A percentile compares a stretch with the other conserved stretches of the same genome.
These are phyloP conservation scores for Rhagoletis pomonella DNA, from an alignment of 1,140 invertebrate genomes.

Conservation along the genomic window DNA sequence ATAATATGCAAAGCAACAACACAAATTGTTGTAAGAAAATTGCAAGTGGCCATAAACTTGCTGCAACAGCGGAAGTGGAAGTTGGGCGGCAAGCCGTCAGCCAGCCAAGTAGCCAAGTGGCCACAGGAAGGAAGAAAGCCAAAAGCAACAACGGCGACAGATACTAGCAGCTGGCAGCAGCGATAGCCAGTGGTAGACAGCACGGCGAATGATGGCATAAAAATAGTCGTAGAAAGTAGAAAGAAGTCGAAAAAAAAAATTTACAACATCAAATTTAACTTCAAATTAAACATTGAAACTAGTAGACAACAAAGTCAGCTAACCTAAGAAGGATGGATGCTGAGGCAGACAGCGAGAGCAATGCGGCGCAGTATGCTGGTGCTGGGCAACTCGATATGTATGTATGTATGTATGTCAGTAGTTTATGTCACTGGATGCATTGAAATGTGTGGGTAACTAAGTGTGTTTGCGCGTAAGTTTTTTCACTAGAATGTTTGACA, in stretches of 20 bases:
- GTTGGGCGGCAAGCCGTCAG: constrained; percentile 20
- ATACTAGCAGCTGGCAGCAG: constrained; percentile 21
- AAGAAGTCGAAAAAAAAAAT: constrained; percentile 13
- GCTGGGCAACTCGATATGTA: background rate
- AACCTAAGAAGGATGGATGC: constrained; percentile 17
- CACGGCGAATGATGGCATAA: constrained; percentile 46
- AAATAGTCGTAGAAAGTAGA: constrained; percentile 41
- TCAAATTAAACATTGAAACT: constrained; percentile 55
- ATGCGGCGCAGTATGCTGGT: background rate
- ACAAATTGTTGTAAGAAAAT: constrained; percentile 53
- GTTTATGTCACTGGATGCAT: too few species aligned
- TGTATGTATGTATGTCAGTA: too few species aligned
- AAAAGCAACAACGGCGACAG: constrained; percentile 44
- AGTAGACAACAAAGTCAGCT: constrained; percentile 46
- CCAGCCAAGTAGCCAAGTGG: background rate
- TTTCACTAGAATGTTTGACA: constrained; percentile 29
- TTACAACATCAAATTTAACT: constrained; percentile 55
- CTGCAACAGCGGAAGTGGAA: constrained; percentile 39
- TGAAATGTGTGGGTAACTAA: too few species aligned
- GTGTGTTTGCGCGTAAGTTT: background rate
- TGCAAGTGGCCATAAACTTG: constrained; percentile 53
- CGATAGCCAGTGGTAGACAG: constrained; percentile 42
- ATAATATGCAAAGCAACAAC: constrained; percentile 51
- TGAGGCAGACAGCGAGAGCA: background rate
- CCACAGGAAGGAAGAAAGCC: background rate